phyloP scores from a whole-genome alignment of 92 coral and sea anemone genomes.

The Meandrina meandrites region DNA sequence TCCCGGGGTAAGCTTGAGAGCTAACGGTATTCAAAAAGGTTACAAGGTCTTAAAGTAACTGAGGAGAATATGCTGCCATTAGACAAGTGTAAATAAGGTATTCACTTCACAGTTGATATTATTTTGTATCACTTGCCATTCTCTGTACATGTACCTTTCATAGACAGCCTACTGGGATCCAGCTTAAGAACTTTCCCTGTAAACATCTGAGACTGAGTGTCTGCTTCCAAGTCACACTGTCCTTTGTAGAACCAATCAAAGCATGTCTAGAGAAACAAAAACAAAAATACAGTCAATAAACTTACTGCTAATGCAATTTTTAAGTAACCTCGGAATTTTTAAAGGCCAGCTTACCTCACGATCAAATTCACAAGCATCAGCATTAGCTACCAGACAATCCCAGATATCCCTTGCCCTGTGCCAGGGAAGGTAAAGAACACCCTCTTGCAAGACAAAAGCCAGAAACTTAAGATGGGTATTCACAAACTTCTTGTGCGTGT shows the following conservation, averaged over 20 bases:
- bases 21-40: too few relatives aligned
- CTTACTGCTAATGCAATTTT: not conserved
- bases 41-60: too few relatives aligned
- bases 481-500: slow-evolving; percentile 74
- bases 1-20: too few relatives aligned
- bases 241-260: slow-evolving; percentile 88
- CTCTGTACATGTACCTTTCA: slow-evolving; percentile 67
- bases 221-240: slow-evolving; percentile 79
- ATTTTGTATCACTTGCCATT: not conserved
- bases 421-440: slow-evolving; percentile 82
- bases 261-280: slow-evolving; percentile 54
- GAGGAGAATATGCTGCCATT: too few relatives aligned
- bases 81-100: too few relatives aligned
- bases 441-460: slow-evolving; percentile 86
- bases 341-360: slow-evolving; percentile 59
- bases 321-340: too few relatives aligned
- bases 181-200: slow-evolving; percentile 76
- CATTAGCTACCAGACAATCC: slow-evolving; percentile 76
- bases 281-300: not conserved
- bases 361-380: slow-evolving; percentile 84
- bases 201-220: slow-evolving; percentile 84
- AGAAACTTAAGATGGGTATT: slow-evolving; percentile 73
- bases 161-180: slow-evolving; percentile 78
- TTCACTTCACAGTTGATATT: not conserved
- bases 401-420: slow-evolving; percentile 85